Base-by-base conservation (phyloP, 2,113 vertebrate species). In the Dunckerocampus dactyliophorus region DNA sequence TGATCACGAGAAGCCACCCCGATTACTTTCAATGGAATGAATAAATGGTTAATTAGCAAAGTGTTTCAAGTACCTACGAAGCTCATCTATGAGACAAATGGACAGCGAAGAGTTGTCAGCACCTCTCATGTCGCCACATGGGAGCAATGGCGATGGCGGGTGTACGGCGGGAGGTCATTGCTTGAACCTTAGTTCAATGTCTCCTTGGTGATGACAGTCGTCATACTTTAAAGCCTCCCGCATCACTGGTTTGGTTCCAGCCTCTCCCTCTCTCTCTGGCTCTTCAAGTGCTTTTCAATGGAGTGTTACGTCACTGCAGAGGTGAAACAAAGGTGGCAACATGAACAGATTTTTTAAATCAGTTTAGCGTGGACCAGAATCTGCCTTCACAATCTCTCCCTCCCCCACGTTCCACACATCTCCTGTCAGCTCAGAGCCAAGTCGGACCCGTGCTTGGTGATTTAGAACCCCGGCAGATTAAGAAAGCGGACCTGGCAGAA, bases 401-500 rank as follows among this genome's bases (percentile, higher is more conserved):
- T 21, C 54, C n/a, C 17, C 10, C 8, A 11, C 19, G 31, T 55
- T 37, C 6, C 46, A 4, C 8, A 49, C 47, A 20, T 14, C 22
- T 52, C 15, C 67, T 69, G 57, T 78, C 80, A 85, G 50, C 83
- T 69, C 61, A 52, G 57, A 74, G 67, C 64, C 65, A 63, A 68
- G 63, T 56, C 47, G 57, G 64, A 65, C 63, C 67, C 64, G 77
- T 61, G 63, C 50, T 53, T 72, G 85, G 83, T 79, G 64, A 78
- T 73, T 63, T 74, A 86, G 80, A 81, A 83, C 79, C 67, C 51
- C 62, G 65, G 77, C 68, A 81, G 86, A 86, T 89, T 88, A 86
- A 63, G 54, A 34, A 59, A 74, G 62, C 0, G 14, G 63, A 62
- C 72, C 75, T 77, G 79, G 71, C 79, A 74, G 28, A 62, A 62